Evolutionary conservation across 1,140 invertebrate genomes (phyloP).

Genomic region (Calephelis nemesis): DNA sequence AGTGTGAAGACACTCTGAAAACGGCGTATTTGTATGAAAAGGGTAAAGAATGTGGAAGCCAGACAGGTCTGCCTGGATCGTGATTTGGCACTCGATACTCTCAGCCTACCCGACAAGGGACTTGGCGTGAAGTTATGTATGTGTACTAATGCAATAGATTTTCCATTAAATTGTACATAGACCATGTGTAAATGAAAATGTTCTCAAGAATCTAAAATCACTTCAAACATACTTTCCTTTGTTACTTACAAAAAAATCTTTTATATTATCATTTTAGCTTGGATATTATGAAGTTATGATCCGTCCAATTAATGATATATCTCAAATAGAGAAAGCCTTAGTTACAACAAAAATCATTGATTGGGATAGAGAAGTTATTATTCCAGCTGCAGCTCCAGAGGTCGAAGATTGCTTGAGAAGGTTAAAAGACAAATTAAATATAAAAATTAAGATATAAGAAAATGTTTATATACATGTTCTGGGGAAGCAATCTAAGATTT

Average conservation of each 20-base stretch:
- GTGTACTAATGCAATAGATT: no score
- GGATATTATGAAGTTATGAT: constrained; percentile 34
- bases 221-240: no score
- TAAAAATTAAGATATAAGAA: constrained; percentile 26
- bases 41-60: no score
- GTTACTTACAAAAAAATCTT: neutral
- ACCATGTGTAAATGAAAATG: no score
- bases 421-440: constrained; percentile 19
- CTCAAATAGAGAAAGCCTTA: constrained; percentile 35
- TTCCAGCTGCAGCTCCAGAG: constrained; percentile 31
- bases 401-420: constrained; percentile 29
- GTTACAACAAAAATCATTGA: constrained; percentile 34
- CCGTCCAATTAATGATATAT: constrained; percentile 31
- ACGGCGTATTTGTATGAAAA: no score
- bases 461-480: constrained; percentile 34
- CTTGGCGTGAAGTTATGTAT: no score
- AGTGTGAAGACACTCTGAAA: no score
- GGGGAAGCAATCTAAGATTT: constrained; percentile 21
- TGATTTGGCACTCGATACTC: no score
- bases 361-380: constrained; percentile 33
- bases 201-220: no score
- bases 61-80: no score
- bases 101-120: no score
- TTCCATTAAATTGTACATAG: no score
- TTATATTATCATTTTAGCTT: constrained; percentile 30